Evolutionary conservation across 2,797 vertebrate species (phyloP), one percentile per base, ranked within the genome.

Genomic region (Chaetodon trifasciatus): DNA sequence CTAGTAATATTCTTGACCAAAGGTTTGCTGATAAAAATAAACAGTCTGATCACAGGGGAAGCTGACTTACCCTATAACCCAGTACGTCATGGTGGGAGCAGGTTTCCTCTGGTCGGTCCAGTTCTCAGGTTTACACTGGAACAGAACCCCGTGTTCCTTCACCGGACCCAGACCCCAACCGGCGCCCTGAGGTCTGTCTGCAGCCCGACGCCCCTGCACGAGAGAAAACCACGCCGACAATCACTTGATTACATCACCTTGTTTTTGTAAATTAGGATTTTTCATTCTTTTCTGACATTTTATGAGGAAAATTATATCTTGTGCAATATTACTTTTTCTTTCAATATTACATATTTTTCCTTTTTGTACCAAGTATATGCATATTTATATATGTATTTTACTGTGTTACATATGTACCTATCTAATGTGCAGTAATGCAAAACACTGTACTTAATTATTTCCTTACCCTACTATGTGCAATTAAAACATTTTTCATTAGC

Each of bases 121-220:
- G 93, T 97, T 97, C 76, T 97, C 96, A 5, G 97, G 96, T 89
- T 96, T 96, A 85, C 97, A 99, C 90, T 99, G 98, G 91, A 99
- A 99, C 84, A 99, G 88, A 56, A 99, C 94, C 0, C 98, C 98
- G 0, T 99, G 97, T 90, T 99, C 98, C 88, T 94, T 98, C 60
- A 99, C 94, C 0, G 94, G 87, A 28, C 93, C 96, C 5, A 97
- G 84, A 23, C 96, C 96, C 74, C 92, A 89, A 23, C 88, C 84
- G 0, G 73, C 55, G 0, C 85, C 76, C 76, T 86, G 93, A 3
- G 91, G 81, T 10, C 90, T 46, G 13, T 94, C 94, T 12, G 88
- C 70, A 1, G 88, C 90, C 46, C 88, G 86, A 2, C 91, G 93
- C 11, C 92, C 92, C 95, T 96, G 90, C 19, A 66, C 7, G 19